Evolutionary conservation across 2,888 invertebrate species (phyloP), one percentile per base, ranked within the genome.

Genomic region (Agrochola lychnidis): DNA sequence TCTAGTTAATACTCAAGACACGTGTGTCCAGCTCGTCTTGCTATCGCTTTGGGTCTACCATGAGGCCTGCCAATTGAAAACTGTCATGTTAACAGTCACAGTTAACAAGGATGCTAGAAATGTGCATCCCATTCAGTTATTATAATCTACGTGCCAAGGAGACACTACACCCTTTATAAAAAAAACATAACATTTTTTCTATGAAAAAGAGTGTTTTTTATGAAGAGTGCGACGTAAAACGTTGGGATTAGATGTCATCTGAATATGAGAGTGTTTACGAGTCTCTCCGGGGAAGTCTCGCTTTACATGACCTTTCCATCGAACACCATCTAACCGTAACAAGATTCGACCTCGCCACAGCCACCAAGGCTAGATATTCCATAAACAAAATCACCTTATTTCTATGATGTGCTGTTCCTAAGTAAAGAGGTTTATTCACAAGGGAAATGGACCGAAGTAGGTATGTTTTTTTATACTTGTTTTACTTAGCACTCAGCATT

Each of bases 181-280:
- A 14, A 40, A 45, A 66, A 45, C 6, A 25, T 12, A 19, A 19
- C 19, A 4, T 30, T 66, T 45, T 30, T n/a, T 36, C 36, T 36
- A 36, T 10, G 10, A 68, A 59, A 67, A 59, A 68, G n/a, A 36
- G 6, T 68, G 6, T 68, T 16, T 68, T 68, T 68, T 68, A 59
- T 57, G 25, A 70, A 56, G 14, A 36, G 30, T 40, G 16, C 4
- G 51, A 61, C 36, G 42, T 59, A 67, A 74, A 57, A 56, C 30
- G 30, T 71, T 64, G 53, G 69, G 73, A 72, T 68, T 57, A 53
- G 61, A 73, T 76, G 73, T 59, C 70, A 74, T 82, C 73, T 76
- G 70, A 81, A 83, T 70, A 63, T 67, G 64, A 81, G 56, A 68
- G 53, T 73, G 70, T 84, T 80, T 79, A 85, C 67, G 72, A 78